Conservation (phyloP, 2,888 invertebrate genomes). For the Acrocera orbiculus region DNA sequence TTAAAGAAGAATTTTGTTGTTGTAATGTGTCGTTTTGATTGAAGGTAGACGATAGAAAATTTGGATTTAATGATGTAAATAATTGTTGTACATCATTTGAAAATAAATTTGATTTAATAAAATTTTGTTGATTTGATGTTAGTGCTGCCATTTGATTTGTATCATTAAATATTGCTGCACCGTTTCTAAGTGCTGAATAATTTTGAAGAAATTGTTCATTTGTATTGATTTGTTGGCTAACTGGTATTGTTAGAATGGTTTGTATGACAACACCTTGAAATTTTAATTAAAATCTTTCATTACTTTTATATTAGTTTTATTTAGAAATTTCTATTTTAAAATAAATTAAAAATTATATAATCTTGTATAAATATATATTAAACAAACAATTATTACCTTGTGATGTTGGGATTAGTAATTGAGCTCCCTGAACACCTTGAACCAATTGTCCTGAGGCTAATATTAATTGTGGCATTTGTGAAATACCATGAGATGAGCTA, state of each 20-base stretch:
- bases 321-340: too few species aligned
- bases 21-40: conserved; percentile 25
- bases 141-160: conserved; percentile 48
- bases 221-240: conserved; percentile 64
- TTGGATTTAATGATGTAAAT: conserved; percentile 55
- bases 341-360: too few species aligned
- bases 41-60: conserved; percentile 37
- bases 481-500: conserved; percentile 22
- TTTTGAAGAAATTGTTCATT: conserved; percentile 37
- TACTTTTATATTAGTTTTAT: too few species aligned
- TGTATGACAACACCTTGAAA: conserved; percentile 76
- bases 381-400: too few species aligned
- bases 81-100: conserved; percentile 58
- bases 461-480: conserved; percentile 72
- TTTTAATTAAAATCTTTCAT: conserved; percentile 10
- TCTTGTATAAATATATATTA: too few species aligned
- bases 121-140: conserved; percentile 46
- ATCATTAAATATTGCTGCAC: conserved; percentile 39
- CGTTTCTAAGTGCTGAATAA: conserved; percentile 17
- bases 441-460: conserved; percentile 81
- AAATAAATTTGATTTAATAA: conserved; percentile 58
- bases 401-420: conserved; percentile 86
- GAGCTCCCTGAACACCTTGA: conserved; percentile 85
- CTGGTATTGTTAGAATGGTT: conserved; percentile 88
- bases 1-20: too few species aligned